Percentiles rank a stretch among this genome's conserved stretches.
Evolutionary conservation across 2,888 invertebrate species (phyloP).

Genomic region (Leucophenga maculata): DNA sequence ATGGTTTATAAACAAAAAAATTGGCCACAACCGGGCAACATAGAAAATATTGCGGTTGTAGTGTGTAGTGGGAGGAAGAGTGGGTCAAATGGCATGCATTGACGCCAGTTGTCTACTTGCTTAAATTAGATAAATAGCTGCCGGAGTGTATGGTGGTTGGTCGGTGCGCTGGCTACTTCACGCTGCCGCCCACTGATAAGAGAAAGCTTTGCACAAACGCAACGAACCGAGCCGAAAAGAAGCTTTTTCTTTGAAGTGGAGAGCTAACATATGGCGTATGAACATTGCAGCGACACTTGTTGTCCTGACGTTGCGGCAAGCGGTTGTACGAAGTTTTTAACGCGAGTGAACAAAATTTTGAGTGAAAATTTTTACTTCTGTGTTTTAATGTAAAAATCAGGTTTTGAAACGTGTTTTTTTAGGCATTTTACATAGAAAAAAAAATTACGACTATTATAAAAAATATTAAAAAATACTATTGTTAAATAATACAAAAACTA

Average conservation of each 20-base stretch:
- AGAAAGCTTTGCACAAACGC: conserved; percentile 41
- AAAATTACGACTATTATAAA: not conserved
- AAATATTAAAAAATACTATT: not conserved
- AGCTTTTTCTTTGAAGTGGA: conserved; percentile 22
- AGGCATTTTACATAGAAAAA: not conserved
- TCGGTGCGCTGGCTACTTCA: conserved; percentile 33
- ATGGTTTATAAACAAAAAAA: too few species aligned
- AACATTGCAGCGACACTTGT: conserved; percentile 46
- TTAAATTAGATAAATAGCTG: too few species aligned
- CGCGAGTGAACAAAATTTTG: not conserved
- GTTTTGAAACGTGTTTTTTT: not conserved
- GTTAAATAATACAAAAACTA: not conserved
- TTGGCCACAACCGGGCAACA: too few species aligned
- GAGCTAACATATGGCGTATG: conserved; percentile 53
- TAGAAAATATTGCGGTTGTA: too few species aligned
- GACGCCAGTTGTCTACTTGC: too few species aligned
- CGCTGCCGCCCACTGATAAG: conserved; percentile 51
- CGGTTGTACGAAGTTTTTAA: conserved; percentile 40
- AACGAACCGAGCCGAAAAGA: conserved; percentile 21
- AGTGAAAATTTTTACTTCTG: not conserved
- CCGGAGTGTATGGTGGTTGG: too few species aligned
- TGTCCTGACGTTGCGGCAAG: conserved; percentile 60
- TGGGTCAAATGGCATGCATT: too few species aligned
- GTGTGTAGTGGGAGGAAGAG: too few species aligned
- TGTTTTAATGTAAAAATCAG: not conserved